Conservation (phyloP, 2,888 invertebrate genomes). For the Rhagonycha fulva region DNA sequence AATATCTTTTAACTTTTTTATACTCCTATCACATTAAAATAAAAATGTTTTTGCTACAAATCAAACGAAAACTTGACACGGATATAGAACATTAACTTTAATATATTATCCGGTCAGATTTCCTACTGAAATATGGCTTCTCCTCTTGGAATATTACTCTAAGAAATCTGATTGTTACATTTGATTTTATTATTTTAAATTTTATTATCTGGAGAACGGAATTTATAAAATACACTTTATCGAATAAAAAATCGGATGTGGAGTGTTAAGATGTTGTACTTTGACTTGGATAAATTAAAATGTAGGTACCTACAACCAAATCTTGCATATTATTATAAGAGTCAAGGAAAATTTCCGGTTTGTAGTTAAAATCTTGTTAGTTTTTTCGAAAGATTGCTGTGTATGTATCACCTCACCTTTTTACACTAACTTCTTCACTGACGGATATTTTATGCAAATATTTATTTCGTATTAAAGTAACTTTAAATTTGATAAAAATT, state of each 20-base stretch:
- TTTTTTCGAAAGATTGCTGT: too few relatives aligned
- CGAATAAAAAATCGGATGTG: not conserved
- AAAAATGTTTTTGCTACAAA: conserved; percentile 13
- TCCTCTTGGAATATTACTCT: not conserved
- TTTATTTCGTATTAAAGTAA: too few relatives aligned
- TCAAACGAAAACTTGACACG: conserved; percentile 20
- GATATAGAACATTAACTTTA: conserved; percentile 18
- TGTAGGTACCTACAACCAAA: too few relatives aligned
- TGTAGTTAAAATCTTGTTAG: too few relatives aligned
- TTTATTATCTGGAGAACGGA: not conserved
- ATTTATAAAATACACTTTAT: not conserved
- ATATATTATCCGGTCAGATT: conserved; percentile 22
- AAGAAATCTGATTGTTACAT: not conserved
- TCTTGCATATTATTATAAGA: too few relatives aligned
- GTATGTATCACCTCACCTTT: too few relatives aligned
- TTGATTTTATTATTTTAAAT: not conserved
- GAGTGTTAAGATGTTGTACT: not conserved
- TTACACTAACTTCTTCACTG: too few relatives aligned
- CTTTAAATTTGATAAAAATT: too few relatives aligned
- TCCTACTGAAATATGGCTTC: conserved; percentile 11
- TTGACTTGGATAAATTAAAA: not conserved
- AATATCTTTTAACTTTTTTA: not conserved
- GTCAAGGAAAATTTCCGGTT: too few relatives aligned
- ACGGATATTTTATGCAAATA: too few relatives aligned
- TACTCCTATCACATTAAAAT: not conserved